A percentile compares a stretch with the other conserved stretches of the same genome.
phyloP scores from a whole-genome alignment of 2,888 invertebrate species.

The Trissolcus brochymenae region DNA sequence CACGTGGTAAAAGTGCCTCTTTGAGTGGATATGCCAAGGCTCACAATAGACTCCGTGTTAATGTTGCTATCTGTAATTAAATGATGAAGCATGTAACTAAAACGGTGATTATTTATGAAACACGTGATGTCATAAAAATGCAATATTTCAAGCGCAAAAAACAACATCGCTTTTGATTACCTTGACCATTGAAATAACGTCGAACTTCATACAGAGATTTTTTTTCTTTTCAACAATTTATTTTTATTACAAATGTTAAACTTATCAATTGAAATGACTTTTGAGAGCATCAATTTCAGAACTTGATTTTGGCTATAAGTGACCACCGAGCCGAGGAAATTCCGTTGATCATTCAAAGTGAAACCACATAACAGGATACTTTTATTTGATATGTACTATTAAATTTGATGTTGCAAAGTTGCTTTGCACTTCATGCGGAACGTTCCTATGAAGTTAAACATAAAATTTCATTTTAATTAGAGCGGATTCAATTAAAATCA shows the following conservation, averaged over 20 bases:
- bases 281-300: too few relatives aligned
- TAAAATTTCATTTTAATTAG: constrained; percentile 28
- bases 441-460: constrained; percentile 30
- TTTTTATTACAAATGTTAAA: too few relatives aligned
- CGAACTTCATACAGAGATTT: too few relatives aligned
- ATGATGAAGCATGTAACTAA: constrained; percentile 24
- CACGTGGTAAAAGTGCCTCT: constrained; percentile 90
- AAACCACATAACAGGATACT: constrained; percentile 6
- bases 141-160: background rate
- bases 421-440: background rate
- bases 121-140: too few relatives aligned
- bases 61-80: constrained; percentile 83
- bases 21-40: constrained; percentile 90
- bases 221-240: too few relatives aligned
- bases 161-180: background rate
- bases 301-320: too few relatives aligned
- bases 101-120: constrained; percentile 5
- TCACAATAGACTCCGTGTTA: constrained; percentile 82
- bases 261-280: too few relatives aligned
- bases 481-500: constrained; percentile 32
- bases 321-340: background rate
- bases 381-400: constrained; percentile 17
- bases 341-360: constrained; percentile 1
- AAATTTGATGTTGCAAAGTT: constrained; percentile 21
- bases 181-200: too few relatives aligned